phyloP scores from a whole-genome alignment of 35 echinoderm and acorn worm genomes.

The Heliocidaris erythrogramma region DNA sequence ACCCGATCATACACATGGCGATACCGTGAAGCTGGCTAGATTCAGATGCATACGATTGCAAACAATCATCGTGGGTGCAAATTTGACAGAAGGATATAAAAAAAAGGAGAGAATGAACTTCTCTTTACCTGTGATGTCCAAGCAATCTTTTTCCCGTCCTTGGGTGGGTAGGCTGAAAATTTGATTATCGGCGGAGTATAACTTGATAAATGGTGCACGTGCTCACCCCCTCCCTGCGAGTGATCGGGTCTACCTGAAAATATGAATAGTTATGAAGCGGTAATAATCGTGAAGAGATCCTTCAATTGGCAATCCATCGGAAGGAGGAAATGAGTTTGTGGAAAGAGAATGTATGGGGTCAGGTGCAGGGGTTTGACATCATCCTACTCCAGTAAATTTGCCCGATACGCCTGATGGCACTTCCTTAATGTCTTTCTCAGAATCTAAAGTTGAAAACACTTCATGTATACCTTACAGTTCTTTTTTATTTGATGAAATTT shows the following conservation, averaged over 20 bases:
- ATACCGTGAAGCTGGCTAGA: not conserved
- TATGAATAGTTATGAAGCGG: constrained; percentile 54
- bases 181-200: constrained; percentile 40
- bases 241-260: constrained; percentile 43
- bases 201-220: constrained; percentile 44
- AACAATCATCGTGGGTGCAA: not conserved
- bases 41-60: not conserved
- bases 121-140: not conserved
- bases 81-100: not conserved
- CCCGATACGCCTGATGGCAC: not conserved
- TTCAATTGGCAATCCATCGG: constrained; percentile 34
- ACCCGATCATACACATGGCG: constrained; percentile 42
- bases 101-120: not conserved
- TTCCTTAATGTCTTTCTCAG: not conserved
- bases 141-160: not conserved
- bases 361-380: not conserved
- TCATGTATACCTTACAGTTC: not conserved
- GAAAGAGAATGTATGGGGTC: not conserved
- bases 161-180: constrained; percentile 1
- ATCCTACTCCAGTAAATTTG: not conserved
- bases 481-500: not conserved
- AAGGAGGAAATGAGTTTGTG: constrained; percentile 37
- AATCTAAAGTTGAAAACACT: not conserved
- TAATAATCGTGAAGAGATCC: constrained; percentile 26
- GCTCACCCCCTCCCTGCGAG: constrained; percentile 16